phyloP scores from a whole-genome alignment of 2,888 invertebrate genomes.

The Arenicola marina region DNA sequence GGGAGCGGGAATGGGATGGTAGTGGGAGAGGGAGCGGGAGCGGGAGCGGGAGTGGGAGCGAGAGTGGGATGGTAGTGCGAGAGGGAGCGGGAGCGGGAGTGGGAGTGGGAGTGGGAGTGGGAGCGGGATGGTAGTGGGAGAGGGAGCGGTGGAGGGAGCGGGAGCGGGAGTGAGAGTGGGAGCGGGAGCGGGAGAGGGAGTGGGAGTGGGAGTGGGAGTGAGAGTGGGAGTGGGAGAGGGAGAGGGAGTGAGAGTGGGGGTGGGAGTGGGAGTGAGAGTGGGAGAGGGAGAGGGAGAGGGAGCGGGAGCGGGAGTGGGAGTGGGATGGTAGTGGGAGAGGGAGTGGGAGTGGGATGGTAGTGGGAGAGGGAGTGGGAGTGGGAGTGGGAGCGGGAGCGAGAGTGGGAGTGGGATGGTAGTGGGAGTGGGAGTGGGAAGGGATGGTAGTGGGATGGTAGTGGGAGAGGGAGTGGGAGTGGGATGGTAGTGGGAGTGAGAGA shows the following conservation, averaged over 20 bases:
- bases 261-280: neutral
- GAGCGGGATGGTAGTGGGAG: neutral
- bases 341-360: neutral
- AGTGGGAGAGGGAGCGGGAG: neutral
- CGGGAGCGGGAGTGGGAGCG: neutral
- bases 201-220: no score
- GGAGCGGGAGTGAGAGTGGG: neutral
- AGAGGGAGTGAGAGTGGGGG: neutral
- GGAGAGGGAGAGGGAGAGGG: no score
- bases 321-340: no score
- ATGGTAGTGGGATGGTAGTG: neutral
- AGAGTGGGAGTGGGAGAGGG: neutral
- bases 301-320: neutral
- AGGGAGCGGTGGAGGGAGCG: neutral
- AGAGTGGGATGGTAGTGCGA: no score
- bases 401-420: neutral
- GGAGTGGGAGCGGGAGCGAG: neutral
- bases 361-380: neutral
- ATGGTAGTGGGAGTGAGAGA: neutral
- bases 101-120: neutral
- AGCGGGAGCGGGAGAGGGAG: no score
- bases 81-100: no score
- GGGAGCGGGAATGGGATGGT: neutral
- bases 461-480: neutral
- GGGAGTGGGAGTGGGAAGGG: neutral